Evolutionary conservation across 2,888 invertebrate species (phyloP).

Genomic region (Tricholauxania praeusta): DNA sequence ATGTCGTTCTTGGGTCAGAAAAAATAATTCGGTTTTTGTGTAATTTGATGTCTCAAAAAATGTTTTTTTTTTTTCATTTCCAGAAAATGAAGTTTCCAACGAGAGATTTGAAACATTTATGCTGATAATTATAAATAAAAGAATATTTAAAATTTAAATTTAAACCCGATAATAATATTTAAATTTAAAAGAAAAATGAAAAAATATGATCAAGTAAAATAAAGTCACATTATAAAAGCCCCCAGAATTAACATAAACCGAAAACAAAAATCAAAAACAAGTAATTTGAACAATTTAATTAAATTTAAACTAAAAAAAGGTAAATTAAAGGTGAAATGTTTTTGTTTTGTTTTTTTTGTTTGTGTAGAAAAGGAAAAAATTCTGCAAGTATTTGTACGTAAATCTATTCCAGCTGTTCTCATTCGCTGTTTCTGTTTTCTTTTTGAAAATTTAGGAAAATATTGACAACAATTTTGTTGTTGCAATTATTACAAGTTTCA

Average conservation of each 20-base stretch:
- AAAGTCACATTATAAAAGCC: conserved; percentile 49
- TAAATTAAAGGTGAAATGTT: background rate
- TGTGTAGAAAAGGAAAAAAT: conserved; percentile 29
- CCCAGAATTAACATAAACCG: conserved; percentile 15
- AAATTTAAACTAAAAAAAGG: conserved; percentile 14
- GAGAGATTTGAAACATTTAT: conserved; percentile 66
- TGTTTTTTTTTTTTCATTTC: conserved; percentile 47
- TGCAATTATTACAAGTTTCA: conserved; percentile 16
- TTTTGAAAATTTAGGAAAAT: conserved; percentile 13
- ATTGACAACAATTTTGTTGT: conserved; percentile 11
- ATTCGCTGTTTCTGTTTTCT: conserved; percentile 9
- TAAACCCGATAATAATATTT: conserved; percentile 58
- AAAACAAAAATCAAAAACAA: conserved; percentile 38
- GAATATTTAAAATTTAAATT: conserved; percentile 63
- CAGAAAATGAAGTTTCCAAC: conserved; percentile 66
- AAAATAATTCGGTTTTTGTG: too few species aligned
- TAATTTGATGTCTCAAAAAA: background rate
- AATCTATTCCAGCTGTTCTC: conserved; percentile 28
- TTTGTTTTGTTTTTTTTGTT: conserved; percentile 7
- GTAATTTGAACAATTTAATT: conserved; percentile 18
- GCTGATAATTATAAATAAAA: conserved; percentile 67
- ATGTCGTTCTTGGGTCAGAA: too few species aligned
- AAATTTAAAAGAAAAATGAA: conserved; percentile 53
- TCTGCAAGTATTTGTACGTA: conserved; percentile 29
- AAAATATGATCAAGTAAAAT: conserved; percentile 50